These are phyloP conservation scores for Cephalopterus ornatus DNA, from an alignment of 2,113 vertebrate genomes.

Conservation along the genomic window DNA sequence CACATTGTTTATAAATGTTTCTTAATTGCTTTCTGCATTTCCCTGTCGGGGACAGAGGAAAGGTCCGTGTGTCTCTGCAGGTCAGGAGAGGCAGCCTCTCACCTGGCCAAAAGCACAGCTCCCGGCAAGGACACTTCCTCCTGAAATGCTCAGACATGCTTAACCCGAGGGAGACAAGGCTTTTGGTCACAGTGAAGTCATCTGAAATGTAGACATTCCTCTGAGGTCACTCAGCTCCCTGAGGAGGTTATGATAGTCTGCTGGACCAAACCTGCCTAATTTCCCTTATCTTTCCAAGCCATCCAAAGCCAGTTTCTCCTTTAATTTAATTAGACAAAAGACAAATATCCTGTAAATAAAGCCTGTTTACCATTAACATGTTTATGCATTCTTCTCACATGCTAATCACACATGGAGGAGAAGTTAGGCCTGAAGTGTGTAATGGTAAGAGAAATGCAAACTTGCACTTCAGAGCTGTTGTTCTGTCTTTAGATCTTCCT, in stretches of 20 bases:
- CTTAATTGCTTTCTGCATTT: not conserved
- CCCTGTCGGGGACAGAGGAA: not conserved
- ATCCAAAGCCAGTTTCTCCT: not conserved
- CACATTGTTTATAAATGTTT: not conserved
- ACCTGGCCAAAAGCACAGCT: not conserved
- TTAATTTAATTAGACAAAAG: not conserved
- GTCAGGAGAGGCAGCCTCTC: not conserved
- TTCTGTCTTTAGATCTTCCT: not conserved
- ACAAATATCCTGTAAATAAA: not conserved
- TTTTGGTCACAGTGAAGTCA: not conserved
- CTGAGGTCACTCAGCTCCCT: not conserved
- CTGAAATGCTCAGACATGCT: not conserved
- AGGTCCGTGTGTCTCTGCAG: not conserved
- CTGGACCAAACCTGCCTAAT: not conserved
- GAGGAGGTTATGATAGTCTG: not conserved
- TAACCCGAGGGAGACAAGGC: not conserved
- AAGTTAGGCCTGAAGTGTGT: not conserved
- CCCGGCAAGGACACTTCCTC: not conserved
- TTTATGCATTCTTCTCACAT: fast-evolving
- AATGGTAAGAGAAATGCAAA: not conserved
- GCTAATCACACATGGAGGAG: not conserved
- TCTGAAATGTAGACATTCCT: not conserved
- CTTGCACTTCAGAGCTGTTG: not conserved
- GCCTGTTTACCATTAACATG: not conserved
- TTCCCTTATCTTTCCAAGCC: not conserved